Base-by-base conservation (phyloP, 2,797 vertebrate species). In the Paramormyrops hopkinsi region DNA sequence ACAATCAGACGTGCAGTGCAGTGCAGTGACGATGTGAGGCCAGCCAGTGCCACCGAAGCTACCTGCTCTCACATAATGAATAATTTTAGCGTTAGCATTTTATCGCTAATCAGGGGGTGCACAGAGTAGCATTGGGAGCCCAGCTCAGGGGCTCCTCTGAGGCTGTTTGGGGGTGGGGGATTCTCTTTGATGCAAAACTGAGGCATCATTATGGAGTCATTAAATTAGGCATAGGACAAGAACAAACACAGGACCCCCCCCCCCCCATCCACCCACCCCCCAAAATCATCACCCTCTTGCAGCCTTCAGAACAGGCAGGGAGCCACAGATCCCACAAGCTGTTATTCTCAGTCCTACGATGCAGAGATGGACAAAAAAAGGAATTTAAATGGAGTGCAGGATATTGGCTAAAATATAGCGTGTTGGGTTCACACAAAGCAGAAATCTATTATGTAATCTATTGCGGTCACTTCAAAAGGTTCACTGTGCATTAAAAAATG, bases 371-470 rank as follows among this genome's bases (percentile, higher is more conserved):
- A 88, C 65, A 83, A 83, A 85, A 46, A 73, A 87, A 25, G n/a
- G 37, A 29, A 59, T 89, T 22, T 91, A 91, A 90, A 90, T 22
- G 93, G 93, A 94, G 93, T 91, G 87, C 41, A 84, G 41, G 69
- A 69, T 91, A 90, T 84, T 88, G 89, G 86, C 88, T 90, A 73
- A 92, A 92, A 93, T 91, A 93, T 92, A 92, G 89, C 87, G 91
- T 91, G 91, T 69, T 41, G 88, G 91, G 92, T 93, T 95, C 92
- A 93, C 94, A 95, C 95, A 95, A 96, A 94, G 95, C 96, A 95
- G 96, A 96, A 97, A 97, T 97, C 96, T 97, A 98, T 98, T 97
- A 97, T 95, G 93, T 96, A 97, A 97, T 97, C 97, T 94, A 94
- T 94, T 93, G 94, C 96, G 96, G 96, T 96, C 96, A 94, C 96